phyloP scores from a whole-genome alignment of 2,797 vertebrate genomes.

The Ficedula albicollis region DNA sequence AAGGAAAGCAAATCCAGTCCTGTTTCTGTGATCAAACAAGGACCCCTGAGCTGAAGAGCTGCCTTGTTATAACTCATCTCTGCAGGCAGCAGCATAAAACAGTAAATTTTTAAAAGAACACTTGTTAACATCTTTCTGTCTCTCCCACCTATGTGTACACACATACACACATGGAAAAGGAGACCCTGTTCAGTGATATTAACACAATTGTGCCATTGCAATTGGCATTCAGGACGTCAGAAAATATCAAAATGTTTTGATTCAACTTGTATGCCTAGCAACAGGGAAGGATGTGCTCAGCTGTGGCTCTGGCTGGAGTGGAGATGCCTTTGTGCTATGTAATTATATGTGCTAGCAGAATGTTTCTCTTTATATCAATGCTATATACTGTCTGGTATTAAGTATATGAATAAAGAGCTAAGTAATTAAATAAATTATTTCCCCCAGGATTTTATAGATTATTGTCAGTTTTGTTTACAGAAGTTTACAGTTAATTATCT shows the following conservation, averaged over 20 bases:
- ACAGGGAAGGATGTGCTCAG: not conserved
- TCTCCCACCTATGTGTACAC: not conserved
- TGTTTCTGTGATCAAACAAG: not conserved
- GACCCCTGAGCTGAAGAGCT: not conserved
- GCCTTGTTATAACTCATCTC: not conserved
- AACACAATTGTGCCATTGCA: not conserved
- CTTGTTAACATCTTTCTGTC: not conserved
- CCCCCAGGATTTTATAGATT: not conserved
- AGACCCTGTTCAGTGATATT: not conserved
- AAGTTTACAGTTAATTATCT: not conserved
- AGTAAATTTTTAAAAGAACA: not conserved
- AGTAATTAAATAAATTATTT: not conserved
- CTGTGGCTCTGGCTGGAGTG: not conserved
- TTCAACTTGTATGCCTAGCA: not conserved
- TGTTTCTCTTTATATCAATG: not conserved
- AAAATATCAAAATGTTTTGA: not conserved
- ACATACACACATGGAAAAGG: not conserved
- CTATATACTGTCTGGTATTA: not conserved
- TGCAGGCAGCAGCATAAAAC: not conserved
- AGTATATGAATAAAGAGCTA: not conserved
- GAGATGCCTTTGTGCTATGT: not conserved
- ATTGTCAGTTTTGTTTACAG: not conserved
- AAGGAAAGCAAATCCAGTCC: not conserved
- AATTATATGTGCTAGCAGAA: not conserved
- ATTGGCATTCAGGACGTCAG: not conserved